A percentile compares a stretch with the other conserved stretches of the same genome.
Evolutionary conservation across 2,888 invertebrate genomes (phyloP).

Genomic region (Polydrusus pterygomalis): DNA sequence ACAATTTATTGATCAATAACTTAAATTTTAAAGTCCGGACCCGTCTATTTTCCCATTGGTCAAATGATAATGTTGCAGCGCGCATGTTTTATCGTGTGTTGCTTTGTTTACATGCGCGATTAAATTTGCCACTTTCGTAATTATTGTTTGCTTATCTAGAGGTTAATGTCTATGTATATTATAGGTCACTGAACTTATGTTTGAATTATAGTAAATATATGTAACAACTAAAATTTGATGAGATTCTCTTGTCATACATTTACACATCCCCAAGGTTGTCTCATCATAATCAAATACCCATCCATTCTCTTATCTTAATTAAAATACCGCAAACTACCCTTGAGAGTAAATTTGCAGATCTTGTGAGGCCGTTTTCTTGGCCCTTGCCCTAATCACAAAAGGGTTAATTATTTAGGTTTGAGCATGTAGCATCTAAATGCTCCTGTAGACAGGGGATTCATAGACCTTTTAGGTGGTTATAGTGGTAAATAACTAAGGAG

Average conservation of each 20-base stretch:
- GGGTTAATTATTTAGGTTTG: constrained; percentile 24
- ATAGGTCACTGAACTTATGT: too few species aligned
- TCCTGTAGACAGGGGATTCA: constrained; percentile 14
- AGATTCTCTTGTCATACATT: not conserved
- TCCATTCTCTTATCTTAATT: constrained; percentile 28
- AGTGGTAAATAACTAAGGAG: not conserved
- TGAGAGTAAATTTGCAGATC: constrained; percentile 25
- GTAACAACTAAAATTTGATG: not conserved
- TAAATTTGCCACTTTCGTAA: too few species aligned
- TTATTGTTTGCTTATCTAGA: too few species aligned
- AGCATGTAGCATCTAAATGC: constrained; percentile 10
- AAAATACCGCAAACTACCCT: constrained; percentile 23
- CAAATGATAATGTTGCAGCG: too few species aligned
- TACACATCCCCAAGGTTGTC: not conserved
- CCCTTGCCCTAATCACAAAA: constrained; percentile 20
- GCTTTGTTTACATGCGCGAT: too few species aligned
- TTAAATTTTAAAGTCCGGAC: too few species aligned
- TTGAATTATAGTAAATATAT: too few species aligned
- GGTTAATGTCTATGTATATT: too few species aligned
- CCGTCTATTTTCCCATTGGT: too few species aligned
- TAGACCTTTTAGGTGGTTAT: constrained; percentile 15
- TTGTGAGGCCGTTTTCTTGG: constrained; percentile 19
- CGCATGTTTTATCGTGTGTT: too few species aligned
- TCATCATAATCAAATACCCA: constrained; percentile 15
- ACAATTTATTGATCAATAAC: too few species aligned